These are phyloP conservation scores for Xestia sexstrigata DNA, from an alignment of 2,888 invertebrate genomes.

Conservation along the genomic window DNA sequence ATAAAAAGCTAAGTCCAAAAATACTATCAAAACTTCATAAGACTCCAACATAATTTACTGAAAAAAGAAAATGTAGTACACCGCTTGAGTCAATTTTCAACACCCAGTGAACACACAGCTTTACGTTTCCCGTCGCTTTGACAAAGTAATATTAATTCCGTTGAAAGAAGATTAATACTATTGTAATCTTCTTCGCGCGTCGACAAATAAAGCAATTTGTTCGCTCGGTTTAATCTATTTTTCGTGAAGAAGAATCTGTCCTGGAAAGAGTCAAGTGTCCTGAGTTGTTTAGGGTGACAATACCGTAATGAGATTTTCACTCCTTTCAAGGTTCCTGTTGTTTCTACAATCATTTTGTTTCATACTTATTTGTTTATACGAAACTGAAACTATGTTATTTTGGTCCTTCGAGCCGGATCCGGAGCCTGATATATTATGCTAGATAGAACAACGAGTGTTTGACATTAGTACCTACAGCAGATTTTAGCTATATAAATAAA, in stretches of 20 bases:
- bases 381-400: no score
- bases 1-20: neutral
- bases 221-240: slow-evolving; percentile 49
- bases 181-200: slow-evolving; percentile 44
- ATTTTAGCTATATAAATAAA: neutral
- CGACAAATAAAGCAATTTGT: slow-evolving; percentile 58
- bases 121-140: slow-evolving; percentile 33
- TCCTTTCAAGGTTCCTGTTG: neutral
- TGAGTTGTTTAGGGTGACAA: slow-evolving; percentile 2
- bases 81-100: slow-evolving; percentile 1
- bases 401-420: no score
- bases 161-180: slow-evolving; percentile 54
- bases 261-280: slow-evolving; percentile 18
- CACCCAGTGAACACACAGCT: slow-evolving; percentile 23
- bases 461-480: neutral
- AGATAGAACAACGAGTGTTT: neutral
- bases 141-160: slow-evolving; percentile 58
- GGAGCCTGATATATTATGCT: neutral
- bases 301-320: slow-evolving; percentile 1
- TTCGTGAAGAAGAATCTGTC: slow-evolving; percentile 31
- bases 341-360: neutral
- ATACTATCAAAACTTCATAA: neutral
- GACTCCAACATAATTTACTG: neutral
- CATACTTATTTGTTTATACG: no score
- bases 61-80: neutral